Evolutionary conservation across 1,140 invertebrate genomes (phyloP).

Genomic region (Drosophila punjabiensis): DNA sequence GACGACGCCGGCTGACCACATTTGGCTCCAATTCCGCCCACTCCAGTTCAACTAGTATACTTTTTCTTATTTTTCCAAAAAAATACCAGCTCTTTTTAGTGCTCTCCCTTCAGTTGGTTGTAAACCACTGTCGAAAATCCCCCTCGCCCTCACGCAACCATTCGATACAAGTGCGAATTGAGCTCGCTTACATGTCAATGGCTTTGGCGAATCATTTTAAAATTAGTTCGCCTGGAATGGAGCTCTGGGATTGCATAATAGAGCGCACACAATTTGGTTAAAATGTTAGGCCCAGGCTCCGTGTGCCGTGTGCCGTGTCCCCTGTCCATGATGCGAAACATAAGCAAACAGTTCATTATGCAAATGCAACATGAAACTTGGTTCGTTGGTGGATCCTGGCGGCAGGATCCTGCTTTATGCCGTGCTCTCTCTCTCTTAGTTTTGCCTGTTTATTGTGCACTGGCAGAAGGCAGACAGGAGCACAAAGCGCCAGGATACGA

Average conservation of each 20-base stretch:
- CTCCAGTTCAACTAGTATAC: no score
- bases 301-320: neutral
- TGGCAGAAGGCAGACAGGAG: conserved; percentile 66
- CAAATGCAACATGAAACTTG: conserved; percentile 78
- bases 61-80: neutral
- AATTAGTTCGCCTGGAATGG: conserved; percentile 44
- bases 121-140: neutral
- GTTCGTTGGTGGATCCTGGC: conserved; percentile 21
- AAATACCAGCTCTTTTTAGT: neutral
- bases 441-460: conserved; percentile 80
- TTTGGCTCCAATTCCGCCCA: no score
- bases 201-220: conserved; percentile 38
- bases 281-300: conserved; percentile 59
- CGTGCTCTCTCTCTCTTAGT: conserved; percentile 56
- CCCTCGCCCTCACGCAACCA: neutral
- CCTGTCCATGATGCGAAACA: conserved; percentile 62
- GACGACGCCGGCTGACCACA: no score
- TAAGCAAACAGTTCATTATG: conserved; percentile 80
- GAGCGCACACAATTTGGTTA: conserved; percentile 76
- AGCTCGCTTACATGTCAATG: conserved; percentile 4
- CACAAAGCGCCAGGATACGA: conserved; percentile 55
- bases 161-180: conserved; percentile 7
- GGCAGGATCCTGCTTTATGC: conserved; percentile 54
- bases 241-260: conserved; percentile 57
- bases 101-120: neutral